Evolutionary conservation across 2,888 invertebrate species (phyloP).

Genomic region (Uropetala carovei): DNA sequence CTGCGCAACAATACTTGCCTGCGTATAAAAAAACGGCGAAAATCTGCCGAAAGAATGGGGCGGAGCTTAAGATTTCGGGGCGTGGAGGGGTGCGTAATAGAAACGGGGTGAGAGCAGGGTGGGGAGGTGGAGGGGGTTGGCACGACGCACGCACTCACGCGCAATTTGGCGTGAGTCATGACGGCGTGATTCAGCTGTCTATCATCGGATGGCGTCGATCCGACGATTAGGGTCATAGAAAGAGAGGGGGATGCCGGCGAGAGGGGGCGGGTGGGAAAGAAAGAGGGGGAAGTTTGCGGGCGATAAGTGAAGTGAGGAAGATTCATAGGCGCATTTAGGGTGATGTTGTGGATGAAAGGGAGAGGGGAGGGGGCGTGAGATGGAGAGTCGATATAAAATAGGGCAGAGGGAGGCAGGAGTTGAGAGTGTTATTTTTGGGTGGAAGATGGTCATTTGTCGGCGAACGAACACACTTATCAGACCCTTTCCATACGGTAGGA

Average conservation of each 20-base stretch:
- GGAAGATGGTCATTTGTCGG: constrained; percentile 40
- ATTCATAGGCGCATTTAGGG: constrained; percentile 47
- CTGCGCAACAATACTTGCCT: background rate
- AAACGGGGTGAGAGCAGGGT: background rate
- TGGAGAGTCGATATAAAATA: constrained; percentile 13
- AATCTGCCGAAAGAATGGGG: background rate
- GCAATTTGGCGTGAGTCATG: constrained; percentile 62
- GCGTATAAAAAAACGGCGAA: background rate
- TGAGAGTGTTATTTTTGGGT: constrained; percentile 13
- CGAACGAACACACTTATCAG: constrained; percentile 14
- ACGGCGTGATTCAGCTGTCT: constrained; percentile 57
- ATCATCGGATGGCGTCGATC: constrained; percentile 58
- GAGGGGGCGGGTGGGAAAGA: background rate
- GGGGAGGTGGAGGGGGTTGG: no score
- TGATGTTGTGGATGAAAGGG: constrained; percentile 34
- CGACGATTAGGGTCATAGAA: constrained; percentile 42
- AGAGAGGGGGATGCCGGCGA: background rate
- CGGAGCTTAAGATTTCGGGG: background rate
- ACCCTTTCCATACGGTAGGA: background rate
- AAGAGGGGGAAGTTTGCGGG: background rate
- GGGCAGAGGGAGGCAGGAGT: constrained; percentile 26
- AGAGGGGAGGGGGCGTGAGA: background rate
- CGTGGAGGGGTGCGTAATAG: background rate
- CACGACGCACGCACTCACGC: constrained; percentile 31
- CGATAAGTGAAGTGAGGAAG: constrained; percentile 1